Conservation (phyloP, 2,888 invertebrate genomes). For the Bellardia pandia region DNA sequence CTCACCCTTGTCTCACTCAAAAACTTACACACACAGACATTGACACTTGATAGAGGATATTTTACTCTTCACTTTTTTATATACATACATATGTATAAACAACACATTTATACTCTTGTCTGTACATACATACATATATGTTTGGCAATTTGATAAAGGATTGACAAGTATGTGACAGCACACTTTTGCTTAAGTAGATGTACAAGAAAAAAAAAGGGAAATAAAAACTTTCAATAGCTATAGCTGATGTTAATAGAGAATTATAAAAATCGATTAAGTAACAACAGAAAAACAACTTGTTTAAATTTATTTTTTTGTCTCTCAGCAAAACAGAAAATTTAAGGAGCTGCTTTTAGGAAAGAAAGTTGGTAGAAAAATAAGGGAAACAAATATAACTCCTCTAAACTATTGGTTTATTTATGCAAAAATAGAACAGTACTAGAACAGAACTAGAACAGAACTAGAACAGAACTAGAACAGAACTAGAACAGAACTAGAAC, state of each 20-base stretch:
- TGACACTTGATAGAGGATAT: constrained; percentile 33
- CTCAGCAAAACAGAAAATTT: no score
- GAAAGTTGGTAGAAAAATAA: no score
- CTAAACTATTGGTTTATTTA: no score
- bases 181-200: constrained; percentile 55
- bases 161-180: constrained; percentile 73
- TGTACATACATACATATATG: constrained; percentile 34
- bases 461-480: no score
- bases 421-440: no score
- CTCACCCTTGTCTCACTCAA: not conserved
- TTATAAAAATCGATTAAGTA: constrained; percentile 40
- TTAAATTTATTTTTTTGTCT: not conserved
- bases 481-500: no score
- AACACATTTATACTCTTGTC: constrained; percentile 1
- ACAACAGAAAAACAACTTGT: not conserved
- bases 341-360: no score
- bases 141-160: constrained; percentile 70
- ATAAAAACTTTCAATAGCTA: constrained; percentile 23
- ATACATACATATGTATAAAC: not conserved
- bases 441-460: no score
- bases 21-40: constrained; percentile 10
- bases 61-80: not conserved
- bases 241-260: constrained; percentile 43
- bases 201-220: constrained; percentile 17
- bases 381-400: no score